A percentile compares a stretch with the other conserved stretches of the same genome.
These are phyloP conservation scores for Pseudochirops corinnae DNA, from an alignment of 2,797 vertebrate genomes.

Conservation along the genomic window DNA sequence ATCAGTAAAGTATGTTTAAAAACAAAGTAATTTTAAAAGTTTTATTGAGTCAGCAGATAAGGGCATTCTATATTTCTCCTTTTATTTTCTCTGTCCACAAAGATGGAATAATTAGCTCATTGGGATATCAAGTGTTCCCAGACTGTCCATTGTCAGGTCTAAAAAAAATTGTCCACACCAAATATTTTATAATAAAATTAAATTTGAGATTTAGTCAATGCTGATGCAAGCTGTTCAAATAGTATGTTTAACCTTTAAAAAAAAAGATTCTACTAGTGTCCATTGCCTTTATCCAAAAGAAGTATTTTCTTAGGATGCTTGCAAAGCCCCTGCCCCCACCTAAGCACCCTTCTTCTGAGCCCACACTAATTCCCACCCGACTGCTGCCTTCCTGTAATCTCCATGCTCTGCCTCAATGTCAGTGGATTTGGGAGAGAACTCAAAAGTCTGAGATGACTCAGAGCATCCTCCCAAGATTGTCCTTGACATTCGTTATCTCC, in stretches of 20 bases:
- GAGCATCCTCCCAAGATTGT: background rate
- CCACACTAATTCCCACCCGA: background rate
- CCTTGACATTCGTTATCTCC: background rate
- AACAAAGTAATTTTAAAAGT: background rate
- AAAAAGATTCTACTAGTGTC: background rate
- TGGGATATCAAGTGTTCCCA: background rate
- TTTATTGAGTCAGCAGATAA: background rate
- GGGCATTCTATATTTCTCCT: background rate
- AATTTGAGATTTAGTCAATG: constrained; percentile 66
- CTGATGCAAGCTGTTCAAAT: constrained; percentile 67
- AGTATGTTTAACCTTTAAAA: constrained; percentile 30
- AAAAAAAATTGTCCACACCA: constrained; percentile 59
- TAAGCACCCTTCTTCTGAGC: background rate
- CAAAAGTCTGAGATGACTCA: background rate
- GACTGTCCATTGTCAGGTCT: constrained; percentile 60
- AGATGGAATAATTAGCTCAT: constrained; percentile 53
- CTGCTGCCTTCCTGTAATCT: background rate
- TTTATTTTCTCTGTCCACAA: background rate
- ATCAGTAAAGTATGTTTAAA: background rate
- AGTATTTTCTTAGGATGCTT: background rate
- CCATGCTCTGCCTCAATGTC: background rate
- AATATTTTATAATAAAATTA: constrained; percentile 68
- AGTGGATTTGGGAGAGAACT: background rate
- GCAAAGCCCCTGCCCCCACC: background rate
- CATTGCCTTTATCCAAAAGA: background rate